Evolutionary conservation across 2,113 vertebrate genomes (phyloP).

Genomic region (Xenotilapia leptura): DNA sequence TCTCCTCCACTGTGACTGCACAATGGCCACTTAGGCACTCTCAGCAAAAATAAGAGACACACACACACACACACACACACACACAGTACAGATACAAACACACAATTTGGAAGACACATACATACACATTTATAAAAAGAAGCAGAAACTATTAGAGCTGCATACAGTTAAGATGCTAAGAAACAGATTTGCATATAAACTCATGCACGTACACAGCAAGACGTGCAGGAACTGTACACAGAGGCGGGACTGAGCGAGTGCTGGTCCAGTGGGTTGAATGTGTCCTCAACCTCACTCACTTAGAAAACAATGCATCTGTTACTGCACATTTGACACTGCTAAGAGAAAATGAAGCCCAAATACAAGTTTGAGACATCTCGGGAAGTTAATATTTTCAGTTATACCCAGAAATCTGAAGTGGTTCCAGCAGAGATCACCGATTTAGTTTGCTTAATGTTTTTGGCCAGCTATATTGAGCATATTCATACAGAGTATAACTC

Average conservation of each 20-base stretch:
- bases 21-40: slow-evolving; percentile 77
- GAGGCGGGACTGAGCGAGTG: neutral
- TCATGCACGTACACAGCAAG: neutral
- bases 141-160: neutral
- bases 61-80: neutral
- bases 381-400: neutral
- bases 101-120: neutral
- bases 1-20: slow-evolving; percentile 77
- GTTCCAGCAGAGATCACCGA: neutral
- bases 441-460: neutral
- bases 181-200: neutral
- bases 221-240: neutral
- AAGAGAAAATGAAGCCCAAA: neutral
- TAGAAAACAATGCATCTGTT: slow-evolving; percentile 18
- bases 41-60: neutral
- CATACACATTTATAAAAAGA: neutral
- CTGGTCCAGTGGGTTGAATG: neutral
- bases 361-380: neutral
- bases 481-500: neutral
- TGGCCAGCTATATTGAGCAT: neutral
- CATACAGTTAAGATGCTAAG: neutral
- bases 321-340: neutral
- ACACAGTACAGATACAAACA: neutral
- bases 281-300: neutral
- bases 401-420: neutral